Conservation (phyloP, 2,888 invertebrate species). For the Glaucopsyche alexis region DNA sequence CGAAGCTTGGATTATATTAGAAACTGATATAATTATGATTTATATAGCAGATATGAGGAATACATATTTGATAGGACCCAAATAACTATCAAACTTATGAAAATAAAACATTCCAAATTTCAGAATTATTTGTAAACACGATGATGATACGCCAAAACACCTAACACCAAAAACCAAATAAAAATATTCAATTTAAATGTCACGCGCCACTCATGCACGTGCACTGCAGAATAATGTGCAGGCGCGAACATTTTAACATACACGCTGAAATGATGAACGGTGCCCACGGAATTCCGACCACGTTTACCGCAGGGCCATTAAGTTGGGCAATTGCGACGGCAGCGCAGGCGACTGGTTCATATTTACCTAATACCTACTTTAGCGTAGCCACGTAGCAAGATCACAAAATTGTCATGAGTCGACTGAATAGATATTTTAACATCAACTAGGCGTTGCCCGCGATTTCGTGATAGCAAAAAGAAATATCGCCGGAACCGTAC, state of each 20-base stretch:
- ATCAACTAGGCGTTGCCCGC: too few relatives aligned
- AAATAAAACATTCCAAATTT: neutral
- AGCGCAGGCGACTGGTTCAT: neutral
- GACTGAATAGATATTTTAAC: too few relatives aligned
- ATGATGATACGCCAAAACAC: neutral
- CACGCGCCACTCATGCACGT: conserved; percentile 24
- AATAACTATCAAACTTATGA: too few relatives aligned
- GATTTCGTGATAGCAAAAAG: too few relatives aligned
- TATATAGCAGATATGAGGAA: too few relatives aligned
- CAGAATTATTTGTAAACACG: neutral
- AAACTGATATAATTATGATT: too few relatives aligned
- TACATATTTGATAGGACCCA: too few relatives aligned
- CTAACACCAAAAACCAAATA: conserved; percentile 3
- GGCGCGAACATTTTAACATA: conserved; percentile 26
- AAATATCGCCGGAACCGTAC: too few relatives aligned
- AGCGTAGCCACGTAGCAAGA: too few relatives aligned
- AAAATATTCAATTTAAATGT: conserved; percentile 28
- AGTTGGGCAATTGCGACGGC: neutral
- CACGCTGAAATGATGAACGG: conserved; percentile 24
- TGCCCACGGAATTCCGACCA: conserved; percentile 13
- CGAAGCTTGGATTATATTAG: too few relatives aligned
- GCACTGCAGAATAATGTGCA: conserved; percentile 23
- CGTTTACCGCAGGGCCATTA: neutral
- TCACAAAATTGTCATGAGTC: too few relatives aligned
- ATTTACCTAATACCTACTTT: too few relatives aligned